Evolutionary conservation across 2,113 vertebrate genomes (phyloP).

Genomic region (Rattus norvegicus): GRCr8 NC_086039.1:123891001-123891500

Average conservation of each 20-base stretch:
- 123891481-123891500: background rate
- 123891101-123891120: too few species aligned
- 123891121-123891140: background rate
- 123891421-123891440: background rate
- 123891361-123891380: background rate
- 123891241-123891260: background rate
- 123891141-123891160: background rate
- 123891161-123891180: background rate
- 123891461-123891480: background rate
- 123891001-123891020: background rate
- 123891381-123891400: background rate
- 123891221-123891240: background rate
- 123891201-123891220: background rate
- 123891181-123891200: background rate
- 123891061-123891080: too few species aligned
- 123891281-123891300: background rate
- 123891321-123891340: background rate
- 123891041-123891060: too few species aligned
- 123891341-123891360: background rate
- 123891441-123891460: background rate
- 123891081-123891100: too few species aligned
- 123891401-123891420: background rate
- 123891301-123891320: background rate
- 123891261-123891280: background rate
- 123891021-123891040: background rate